Evolutionary conservation across 2,113 vertebrate species (phyloP).

Genomic region (Coreoperca whiteheadi): DNA sequence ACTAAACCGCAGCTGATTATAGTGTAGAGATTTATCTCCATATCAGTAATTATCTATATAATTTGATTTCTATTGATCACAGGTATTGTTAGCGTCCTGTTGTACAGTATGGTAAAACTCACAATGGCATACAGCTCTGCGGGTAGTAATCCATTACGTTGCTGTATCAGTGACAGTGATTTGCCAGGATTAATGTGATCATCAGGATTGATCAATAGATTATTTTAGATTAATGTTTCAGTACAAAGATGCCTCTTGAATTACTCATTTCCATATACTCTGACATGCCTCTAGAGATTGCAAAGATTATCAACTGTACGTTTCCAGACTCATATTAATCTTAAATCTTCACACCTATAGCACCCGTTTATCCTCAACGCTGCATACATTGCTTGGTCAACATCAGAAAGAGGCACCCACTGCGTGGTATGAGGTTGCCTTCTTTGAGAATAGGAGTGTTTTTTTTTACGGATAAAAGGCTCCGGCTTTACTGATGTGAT

Average conservation of each 20-base stretch:
- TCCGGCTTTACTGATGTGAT: conserved; percentile 56
- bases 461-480: conserved; percentile 46
- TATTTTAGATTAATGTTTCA: conserved; percentile 61
- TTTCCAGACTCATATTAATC: conserved; percentile 22
- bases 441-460: conserved; percentile 35
- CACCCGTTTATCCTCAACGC: conserved; percentile 26
- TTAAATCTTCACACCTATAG: conserved; percentile 24
- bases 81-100: conserved; percentile 5
- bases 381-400: background rate
- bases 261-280: conserved; percentile 48
- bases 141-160: conserved; percentile 50
- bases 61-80: conserved; percentile 9
- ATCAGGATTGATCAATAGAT: conserved; percentile 69
- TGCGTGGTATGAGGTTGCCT: background rate
- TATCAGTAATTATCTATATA: conserved; percentile 16
- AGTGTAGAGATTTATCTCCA: background rate
- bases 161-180: conserved; percentile 59
- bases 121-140: background rate
- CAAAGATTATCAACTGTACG: conserved; percentile 41
- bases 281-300: conserved; percentile 25
- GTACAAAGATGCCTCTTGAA: conserved; percentile 22
- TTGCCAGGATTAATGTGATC: conserved; percentile 72
- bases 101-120: background rate
- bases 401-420: background rate
- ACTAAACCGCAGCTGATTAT: background rate